phyloP scores from a whole-genome alignment of 92 coral and sea anemone genomes.

The Parazoanthus atlanticus region DNA sequence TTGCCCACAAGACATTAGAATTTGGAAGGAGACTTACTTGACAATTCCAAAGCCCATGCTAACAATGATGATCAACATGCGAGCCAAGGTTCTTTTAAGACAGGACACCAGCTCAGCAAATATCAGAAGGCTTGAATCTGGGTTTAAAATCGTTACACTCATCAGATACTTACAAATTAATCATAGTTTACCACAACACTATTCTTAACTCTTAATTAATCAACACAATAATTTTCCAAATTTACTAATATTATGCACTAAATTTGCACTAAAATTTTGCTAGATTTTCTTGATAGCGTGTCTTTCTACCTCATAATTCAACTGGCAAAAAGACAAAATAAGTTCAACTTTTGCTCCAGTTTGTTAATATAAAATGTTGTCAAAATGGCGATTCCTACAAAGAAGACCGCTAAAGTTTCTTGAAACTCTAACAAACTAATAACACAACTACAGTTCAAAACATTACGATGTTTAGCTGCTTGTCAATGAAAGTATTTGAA shows the following conservation, averaged over 20 bases:
- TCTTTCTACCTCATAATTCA: not conserved
- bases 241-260: too few relatives aligned
- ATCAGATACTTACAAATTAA: not conserved
- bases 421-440: too few relatives aligned
- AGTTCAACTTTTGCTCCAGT: too few relatives aligned
- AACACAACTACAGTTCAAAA: too few relatives aligned
- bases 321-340: not conserved
- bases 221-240: not conserved
- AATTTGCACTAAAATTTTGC: too few relatives aligned
- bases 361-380: too few relatives aligned
- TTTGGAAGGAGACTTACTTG: constrained; percentile 70
- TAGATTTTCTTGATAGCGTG: not conserved
- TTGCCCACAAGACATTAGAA: too few relatives aligned
- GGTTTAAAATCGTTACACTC: not conserved
- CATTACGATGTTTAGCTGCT: too few relatives aligned
- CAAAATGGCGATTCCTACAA: too few relatives aligned
- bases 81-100: constrained; percentile 92
- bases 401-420: too few relatives aligned
- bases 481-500: too few relatives aligned
- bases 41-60: constrained; percentile 99
- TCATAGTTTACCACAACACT: not conserved
- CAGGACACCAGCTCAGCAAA: constrained; percentile 93
- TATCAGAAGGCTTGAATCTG: constrained; percentile 76
- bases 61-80: constrained; percentile 94
- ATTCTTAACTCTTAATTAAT: not conserved